Conservation (phyloP, 2,888 invertebrate species). For the Nomada fabriciana region DNA sequence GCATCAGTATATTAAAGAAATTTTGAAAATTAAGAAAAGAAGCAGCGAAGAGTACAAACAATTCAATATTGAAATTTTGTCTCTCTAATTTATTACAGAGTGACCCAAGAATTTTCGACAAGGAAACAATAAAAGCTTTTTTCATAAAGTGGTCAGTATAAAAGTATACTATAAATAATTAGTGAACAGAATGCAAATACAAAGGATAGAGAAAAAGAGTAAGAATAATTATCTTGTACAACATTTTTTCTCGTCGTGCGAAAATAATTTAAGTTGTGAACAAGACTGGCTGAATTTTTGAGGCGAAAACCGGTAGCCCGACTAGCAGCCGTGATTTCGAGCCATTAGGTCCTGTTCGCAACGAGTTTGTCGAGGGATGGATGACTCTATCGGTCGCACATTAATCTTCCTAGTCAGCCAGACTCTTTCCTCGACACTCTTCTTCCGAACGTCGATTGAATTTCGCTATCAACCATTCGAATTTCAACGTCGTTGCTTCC, state of each 20-base stretch:
- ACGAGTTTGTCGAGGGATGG: conserved; percentile 71
- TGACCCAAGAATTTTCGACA: too few species aligned
- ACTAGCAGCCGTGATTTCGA: conserved; percentile 73
- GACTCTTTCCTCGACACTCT: conserved; percentile 37
- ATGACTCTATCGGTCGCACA: conserved; percentile 77
- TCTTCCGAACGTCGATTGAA: conserved; percentile 63
- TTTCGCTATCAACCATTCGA: conserved; percentile 56
- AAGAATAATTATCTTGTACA: background rate
- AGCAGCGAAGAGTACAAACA: too few species aligned
- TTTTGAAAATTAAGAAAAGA: too few species aligned
- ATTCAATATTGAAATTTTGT: too few species aligned
- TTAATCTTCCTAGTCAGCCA: conserved; percentile 76
- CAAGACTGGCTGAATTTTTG: conserved; percentile 19
- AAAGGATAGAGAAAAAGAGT: background rate
- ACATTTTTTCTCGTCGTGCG: background rate
- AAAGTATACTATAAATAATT: too few species aligned
- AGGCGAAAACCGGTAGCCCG: background rate
- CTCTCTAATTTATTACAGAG: too few species aligned
- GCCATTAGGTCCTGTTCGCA: conserved; percentile 77
- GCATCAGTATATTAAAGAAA: too few species aligned
- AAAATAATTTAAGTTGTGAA: conserved; percentile 9
- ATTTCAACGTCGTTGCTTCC: conserved; percentile 26
- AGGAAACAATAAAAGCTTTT: too few species aligned
- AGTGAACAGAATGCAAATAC: too few species aligned
- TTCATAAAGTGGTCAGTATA: too few species aligned